Evolutionary conservation across 1,140 invertebrate genomes (phyloP).

Genomic region (Delia radicum): DNA sequence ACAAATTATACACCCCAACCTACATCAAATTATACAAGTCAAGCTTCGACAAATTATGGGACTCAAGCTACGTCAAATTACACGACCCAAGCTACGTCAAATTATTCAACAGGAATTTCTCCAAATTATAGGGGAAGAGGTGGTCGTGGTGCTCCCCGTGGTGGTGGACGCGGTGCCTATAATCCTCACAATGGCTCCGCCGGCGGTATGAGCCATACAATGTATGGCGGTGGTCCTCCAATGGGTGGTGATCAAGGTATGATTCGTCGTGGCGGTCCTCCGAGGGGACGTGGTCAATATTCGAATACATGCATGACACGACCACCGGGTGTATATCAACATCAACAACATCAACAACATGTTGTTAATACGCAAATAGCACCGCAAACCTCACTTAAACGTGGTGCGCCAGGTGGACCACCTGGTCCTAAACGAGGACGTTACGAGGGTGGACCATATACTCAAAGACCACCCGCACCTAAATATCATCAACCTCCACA

Average conservation of each 20-base stretch:
- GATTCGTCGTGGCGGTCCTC: constrained; percentile 42
- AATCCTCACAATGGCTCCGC: constrained; percentile 48
- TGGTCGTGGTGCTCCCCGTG: constrained; percentile 42
- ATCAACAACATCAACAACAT: constrained; percentile 50
- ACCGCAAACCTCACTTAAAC: constrained; percentile 53
- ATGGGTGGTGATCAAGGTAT: constrained; percentile 39
- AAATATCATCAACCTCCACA: constrained; percentile 48
- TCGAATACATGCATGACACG: constrained; percentile 48
- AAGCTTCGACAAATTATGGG: no score
- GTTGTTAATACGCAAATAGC: constrained; percentile 54
- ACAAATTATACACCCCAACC: no score
- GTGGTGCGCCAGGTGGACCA: constrained; percentile 49
- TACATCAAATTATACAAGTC: no score
- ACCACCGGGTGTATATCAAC: constrained; percentile 45
- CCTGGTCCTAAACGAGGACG: constrained; percentile 52
- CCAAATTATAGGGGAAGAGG: constrained; percentile 30
- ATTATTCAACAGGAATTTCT: constrained; percentile 32
- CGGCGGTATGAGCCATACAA: constrained; percentile 35
- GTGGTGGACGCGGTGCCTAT: constrained; percentile 38
- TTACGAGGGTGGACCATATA: constrained; percentile 50
- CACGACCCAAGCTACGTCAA: no score
- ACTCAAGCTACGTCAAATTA: no score
- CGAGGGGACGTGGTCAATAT: constrained; percentile 50
- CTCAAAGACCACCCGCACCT: constrained; percentile 49
- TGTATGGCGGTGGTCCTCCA: constrained; percentile 40